Evolutionary conservation across 2,113 vertebrate genomes (phyloP).

Genomic region (Paramisgurnus dabryanus): DNA sequence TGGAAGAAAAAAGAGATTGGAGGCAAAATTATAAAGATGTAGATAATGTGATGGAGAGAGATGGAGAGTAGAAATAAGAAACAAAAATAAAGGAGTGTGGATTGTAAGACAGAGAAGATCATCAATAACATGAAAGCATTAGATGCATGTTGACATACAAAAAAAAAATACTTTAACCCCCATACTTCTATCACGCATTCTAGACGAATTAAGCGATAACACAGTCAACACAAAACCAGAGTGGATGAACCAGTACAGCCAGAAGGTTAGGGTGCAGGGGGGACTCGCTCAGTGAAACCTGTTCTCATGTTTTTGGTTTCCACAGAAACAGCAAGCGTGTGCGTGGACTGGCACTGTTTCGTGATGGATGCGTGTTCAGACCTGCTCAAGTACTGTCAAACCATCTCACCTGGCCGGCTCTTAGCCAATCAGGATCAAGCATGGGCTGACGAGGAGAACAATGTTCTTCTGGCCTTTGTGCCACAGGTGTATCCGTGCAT

Average conservation of each 20-base stretch:
- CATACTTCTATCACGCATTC: constrained; percentile 55
- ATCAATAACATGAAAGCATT: background rate
- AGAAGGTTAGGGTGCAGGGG: constrained; percentile 85
- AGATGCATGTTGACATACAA: constrained; percentile 5
- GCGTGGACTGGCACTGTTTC: constrained; percentile 84
- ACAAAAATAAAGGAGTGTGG: no score
- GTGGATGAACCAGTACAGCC: constrained; percentile 81
- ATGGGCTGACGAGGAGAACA: constrained; percentile 74
- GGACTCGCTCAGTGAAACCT: constrained; percentile 82
- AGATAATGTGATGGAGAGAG: constrained; percentile 42
- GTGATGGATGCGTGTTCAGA: constrained; percentile 85
- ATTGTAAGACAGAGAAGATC: constrained; percentile 32
- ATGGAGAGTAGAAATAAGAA: background rate
- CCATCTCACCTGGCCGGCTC: constrained; percentile 78
- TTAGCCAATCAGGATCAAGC: constrained; percentile 81
- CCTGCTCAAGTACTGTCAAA: constrained; percentile 87
- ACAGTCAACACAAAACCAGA: constrained; percentile 65
- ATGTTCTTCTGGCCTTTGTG: constrained; percentile 73
- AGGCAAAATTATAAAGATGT: constrained; percentile 41
- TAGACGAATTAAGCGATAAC: constrained; percentile 66
- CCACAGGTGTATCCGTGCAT: constrained; percentile 63
- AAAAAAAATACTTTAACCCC: constrained; percentile 41
- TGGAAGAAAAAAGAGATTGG: constrained; percentile 63
- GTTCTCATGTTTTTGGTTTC: constrained; percentile 98
- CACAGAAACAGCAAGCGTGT: constrained; percentile 91